Evolutionary conservation across 2,113 vertebrate genomes (phyloP).

Genomic region (Triplophysa rosa): DNA sequence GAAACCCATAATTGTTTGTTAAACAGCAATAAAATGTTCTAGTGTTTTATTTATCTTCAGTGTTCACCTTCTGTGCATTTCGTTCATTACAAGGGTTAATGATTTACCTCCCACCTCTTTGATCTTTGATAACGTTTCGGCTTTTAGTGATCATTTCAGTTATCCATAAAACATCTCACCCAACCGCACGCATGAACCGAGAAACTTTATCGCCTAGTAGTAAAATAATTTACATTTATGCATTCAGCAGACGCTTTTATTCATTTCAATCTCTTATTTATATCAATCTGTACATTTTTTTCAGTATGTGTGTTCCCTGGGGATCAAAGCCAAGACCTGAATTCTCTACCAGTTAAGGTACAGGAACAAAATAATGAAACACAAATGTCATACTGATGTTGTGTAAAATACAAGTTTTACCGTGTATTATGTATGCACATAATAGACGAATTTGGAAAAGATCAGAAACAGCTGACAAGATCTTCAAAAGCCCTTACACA

Average conservation of each 20-base stretch:
- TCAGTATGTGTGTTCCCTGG: too few relatives aligned
- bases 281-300: too few relatives aligned
- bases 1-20: conserved; percentile 14
- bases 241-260: too few relatives aligned
- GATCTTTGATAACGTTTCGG: conserved; percentile 16
- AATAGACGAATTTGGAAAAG: background rate
- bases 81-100: conserved; percentile 13
- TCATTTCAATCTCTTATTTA: too few relatives aligned
- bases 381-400: background rate
- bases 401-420: background rate
- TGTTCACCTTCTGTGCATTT: background rate
- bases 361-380: background rate
- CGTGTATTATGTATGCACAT: background rate
- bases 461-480: background rate
- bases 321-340: too few relatives aligned
- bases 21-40: conserved; percentile 13
- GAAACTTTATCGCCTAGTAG: background rate
- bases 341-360: too few relatives aligned
- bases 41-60: conserved; percentile 10
- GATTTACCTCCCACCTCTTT: conserved; percentile 1
- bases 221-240: background rate
- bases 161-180: background rate
- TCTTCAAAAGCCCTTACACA: background rate
- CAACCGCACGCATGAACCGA: background rate
- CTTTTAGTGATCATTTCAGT: background rate